A percentile compares a stretch with the other conserved stretches of the same genome.
Evolutionary conservation across 2,113 vertebrate species (phyloP).

Genomic region (Carassius auratus): DNA sequence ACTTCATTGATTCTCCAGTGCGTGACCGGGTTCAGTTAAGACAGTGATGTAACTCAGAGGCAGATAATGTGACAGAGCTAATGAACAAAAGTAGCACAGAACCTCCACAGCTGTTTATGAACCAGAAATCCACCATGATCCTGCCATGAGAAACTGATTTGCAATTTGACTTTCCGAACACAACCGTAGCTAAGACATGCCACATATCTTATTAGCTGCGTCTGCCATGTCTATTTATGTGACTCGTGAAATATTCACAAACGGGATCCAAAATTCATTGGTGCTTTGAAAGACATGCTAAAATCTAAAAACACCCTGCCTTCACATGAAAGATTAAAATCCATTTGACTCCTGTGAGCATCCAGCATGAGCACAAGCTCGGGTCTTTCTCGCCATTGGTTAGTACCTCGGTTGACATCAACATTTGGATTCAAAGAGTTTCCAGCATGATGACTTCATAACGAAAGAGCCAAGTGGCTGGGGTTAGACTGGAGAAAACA

Average conservation of each 20-base stretch:
- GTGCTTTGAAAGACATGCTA: conserved; percentile 51
- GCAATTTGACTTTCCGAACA: neutral
- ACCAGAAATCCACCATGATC: neutral
- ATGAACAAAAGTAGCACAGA: neutral
- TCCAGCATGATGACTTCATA: conserved; percentile 25
- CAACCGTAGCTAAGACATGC: conserved; percentile 40
- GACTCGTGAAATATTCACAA: conserved; percentile 69
- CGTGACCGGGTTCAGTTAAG: neutral
- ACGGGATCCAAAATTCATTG: conserved; percentile 66
- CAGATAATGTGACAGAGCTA: neutral
- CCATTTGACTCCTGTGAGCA: conserved; percentile 48
- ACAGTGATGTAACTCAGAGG: neutral
- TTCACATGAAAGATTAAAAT: conserved; percentile 69
- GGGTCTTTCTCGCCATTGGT: neutral
- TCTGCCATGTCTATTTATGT: conserved; percentile 58
- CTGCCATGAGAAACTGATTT: conserved; percentile 15
- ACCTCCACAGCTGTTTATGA: neutral
- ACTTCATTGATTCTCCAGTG: neutral
- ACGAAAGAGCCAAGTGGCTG: neutral
- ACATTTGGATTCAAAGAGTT: conserved; percentile 23
- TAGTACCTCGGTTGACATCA: conserved; percentile 18
- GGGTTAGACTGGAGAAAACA: conserved; percentile 17
- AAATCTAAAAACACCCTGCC: conserved; percentile 67
- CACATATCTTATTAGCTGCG: conserved; percentile 47
- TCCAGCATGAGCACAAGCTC: conserved; percentile 26